These are phyloP conservation scores for Dendroctonus ponderosae DNA, from an alignment of 1,140 invertebrate genomes.

Conservation along the genomic window DNA sequence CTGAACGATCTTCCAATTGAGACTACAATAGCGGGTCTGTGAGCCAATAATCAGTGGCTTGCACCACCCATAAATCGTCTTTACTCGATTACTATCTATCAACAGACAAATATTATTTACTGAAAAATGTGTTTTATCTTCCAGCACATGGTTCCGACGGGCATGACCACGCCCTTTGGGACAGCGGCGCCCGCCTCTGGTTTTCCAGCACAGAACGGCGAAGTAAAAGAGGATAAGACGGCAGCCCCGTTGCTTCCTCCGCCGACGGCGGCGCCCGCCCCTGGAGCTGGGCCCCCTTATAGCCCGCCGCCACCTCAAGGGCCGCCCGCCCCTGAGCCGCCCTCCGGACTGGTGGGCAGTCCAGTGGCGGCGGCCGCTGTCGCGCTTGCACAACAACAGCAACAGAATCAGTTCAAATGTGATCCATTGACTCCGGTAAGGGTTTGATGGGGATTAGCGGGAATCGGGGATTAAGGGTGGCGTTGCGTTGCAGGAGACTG, in stretches of 20 bases:
- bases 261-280: slow-evolving; percentile 51
- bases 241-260: slow-evolving; percentile 53
- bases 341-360: slow-evolving; percentile 44
- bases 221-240: slow-evolving; percentile 60
- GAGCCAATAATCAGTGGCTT: no score
- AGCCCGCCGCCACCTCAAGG: slow-evolving; percentile 50
- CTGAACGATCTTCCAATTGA: no score
- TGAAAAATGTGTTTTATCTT: slow-evolving; percentile 52
- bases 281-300: slow-evolving; percentile 51
- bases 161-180: slow-evolving; percentile 80
- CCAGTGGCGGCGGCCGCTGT: slow-evolving; percentile 22
- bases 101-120: no score
- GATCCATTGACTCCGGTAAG: slow-evolving; percentile 34
- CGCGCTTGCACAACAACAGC: slow-evolving; percentile 16
- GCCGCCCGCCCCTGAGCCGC: slow-evolving; percentile 50
- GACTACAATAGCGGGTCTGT: no score
- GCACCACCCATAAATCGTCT: no score
- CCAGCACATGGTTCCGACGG: slow-evolving; percentile 94
- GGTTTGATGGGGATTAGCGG: background rate
- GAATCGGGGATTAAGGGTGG: background rate
- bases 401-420: slow-evolving; percentile 39
- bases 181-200: slow-evolving; percentile 75
- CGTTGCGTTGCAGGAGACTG: slow-evolving; percentile 26
- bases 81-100: no score
- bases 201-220: slow-evolving; percentile 70